Evolutionary conservation across 2,797 vertebrate species (phyloP).

Genomic region (Gambelia wislizenii): DNA sequence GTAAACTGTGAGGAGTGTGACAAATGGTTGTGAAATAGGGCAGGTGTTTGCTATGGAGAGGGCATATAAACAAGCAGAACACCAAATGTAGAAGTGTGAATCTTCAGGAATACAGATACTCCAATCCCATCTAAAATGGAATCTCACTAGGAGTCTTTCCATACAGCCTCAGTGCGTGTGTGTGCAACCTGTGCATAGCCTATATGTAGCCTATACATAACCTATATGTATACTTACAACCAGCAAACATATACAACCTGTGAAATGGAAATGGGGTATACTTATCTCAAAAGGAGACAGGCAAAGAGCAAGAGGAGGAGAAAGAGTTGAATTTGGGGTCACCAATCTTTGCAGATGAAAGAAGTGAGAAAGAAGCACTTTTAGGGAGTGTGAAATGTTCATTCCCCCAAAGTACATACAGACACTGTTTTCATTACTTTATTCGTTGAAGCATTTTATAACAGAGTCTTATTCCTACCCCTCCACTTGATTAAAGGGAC

Average conservation of each 20-base stretch:
- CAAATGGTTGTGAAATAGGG: slow-evolving; percentile 27
- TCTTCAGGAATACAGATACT: slow-evolving; percentile 23
- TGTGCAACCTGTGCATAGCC: neutral
- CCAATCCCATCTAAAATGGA: neutral
- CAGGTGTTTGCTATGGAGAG: slow-evolving; percentile 41
- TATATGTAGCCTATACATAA: neutral
- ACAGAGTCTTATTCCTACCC: neutral
- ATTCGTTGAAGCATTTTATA: neutral
- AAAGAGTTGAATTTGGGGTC: neutral
- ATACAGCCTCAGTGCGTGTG: neutral
- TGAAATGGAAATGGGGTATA: no score
- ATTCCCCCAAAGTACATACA: neutral
- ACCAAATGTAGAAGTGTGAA: slow-evolving; percentile 41
- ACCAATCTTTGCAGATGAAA: neutral
- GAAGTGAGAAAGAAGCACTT: neutral
- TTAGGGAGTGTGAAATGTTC: neutral
- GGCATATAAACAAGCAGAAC: slow-evolving; percentile 29
- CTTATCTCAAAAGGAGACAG: neutral
- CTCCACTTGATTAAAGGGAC: neutral
- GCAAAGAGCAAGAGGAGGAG: neutral
- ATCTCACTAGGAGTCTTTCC: neutral
- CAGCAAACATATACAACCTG: no score
- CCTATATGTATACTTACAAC: no score
- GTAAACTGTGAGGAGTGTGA: slow-evolving; percentile 9
- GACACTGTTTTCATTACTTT: neutral